Conservation (phyloP, 2,797 vertebrate species). For the Chaetodon trifasciatus region DNA sequence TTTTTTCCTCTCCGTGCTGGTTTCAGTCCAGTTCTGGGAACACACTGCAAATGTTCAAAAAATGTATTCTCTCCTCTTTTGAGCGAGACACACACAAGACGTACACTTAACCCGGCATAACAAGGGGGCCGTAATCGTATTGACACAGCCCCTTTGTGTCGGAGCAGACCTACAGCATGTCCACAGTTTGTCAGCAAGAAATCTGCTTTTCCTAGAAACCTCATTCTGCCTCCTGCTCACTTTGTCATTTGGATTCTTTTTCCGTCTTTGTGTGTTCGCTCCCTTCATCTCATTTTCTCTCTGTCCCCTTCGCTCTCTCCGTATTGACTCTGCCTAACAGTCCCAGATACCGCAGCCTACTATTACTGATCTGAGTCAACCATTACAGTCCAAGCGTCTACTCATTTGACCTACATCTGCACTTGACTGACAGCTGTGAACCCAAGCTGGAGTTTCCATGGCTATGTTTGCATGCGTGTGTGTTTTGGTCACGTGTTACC, state of each 20-base stretch:
- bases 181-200: conserved; percentile 45
- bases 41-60: conserved; percentile 23
- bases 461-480: conserved; percentile 20
- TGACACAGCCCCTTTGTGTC: conserved; percentile 31
- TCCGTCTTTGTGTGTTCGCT: conserved; percentile 3
- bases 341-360: conserved; percentile 31
- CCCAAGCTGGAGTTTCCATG: conserved; percentile 21
- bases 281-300: conserved; percentile 5
- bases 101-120: conserved; percentile 25
- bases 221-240: conserved; percentile 30
- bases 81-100: conserved; percentile 14
- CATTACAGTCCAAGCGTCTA: conserved; percentile 42
- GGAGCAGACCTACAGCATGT: conserved; percentile 19
- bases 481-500: conserved; percentile 2
- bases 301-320: conserved; percentile 1
- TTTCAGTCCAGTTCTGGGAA: conserved; percentile 57
- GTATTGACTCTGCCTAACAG: conserved; percentile 23
- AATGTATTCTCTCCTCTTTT: conserved; percentile 27
- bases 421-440: conserved; percentile 63
- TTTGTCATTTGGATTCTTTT: conserved; percentile 10
- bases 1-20: conserved; percentile 27
- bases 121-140: conserved; percentile 38
- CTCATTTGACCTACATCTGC: conserved; percentile 69
- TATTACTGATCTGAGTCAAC: conserved; percentile 47
- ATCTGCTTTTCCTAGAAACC: conserved; percentile 37